Evolutionary conservation across 2,888 invertebrate genomes (phyloP).

Genomic region (Cheilosia vulpina): DNA sequence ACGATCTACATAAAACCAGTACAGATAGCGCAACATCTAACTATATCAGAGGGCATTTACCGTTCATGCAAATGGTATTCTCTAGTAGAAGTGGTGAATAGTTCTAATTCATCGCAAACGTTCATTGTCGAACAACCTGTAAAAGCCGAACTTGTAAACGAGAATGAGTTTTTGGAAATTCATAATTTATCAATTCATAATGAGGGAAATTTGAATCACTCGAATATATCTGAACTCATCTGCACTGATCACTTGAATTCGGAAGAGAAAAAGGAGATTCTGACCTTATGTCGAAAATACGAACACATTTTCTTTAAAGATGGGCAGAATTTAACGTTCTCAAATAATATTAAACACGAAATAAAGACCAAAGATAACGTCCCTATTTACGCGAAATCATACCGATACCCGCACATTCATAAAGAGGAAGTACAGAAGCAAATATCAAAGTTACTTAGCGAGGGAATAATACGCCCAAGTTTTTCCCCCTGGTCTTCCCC

Average conservation of each 20-base stretch:
- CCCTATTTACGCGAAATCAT: background rate
- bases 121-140: background rate
- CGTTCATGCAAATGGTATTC: background rate
- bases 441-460: too few relatives aligned
- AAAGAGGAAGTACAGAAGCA: too few relatives aligned
- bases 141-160: background rate
- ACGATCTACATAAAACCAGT: too few relatives aligned
- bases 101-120: background rate
- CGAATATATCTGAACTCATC: background rate
- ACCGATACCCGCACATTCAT: background rate
- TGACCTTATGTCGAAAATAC: too few relatives aligned
- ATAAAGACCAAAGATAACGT: background rate
- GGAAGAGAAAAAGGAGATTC: background rate
- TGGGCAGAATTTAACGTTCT: too few relatives aligned
- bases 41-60: background rate
- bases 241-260: background rate
- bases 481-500: too few relatives aligned
- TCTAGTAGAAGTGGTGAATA: background rate
- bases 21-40: too few relatives aligned
- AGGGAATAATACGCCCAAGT: too few relatives aligned
- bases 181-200: background rate
- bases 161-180: background rate
- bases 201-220: background rate
- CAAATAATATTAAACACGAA: background rate
- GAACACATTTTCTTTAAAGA: too few relatives aligned